Conservation (phyloP, 2,797 vertebrate species). For the Sebastes hubbsi region DNA sequence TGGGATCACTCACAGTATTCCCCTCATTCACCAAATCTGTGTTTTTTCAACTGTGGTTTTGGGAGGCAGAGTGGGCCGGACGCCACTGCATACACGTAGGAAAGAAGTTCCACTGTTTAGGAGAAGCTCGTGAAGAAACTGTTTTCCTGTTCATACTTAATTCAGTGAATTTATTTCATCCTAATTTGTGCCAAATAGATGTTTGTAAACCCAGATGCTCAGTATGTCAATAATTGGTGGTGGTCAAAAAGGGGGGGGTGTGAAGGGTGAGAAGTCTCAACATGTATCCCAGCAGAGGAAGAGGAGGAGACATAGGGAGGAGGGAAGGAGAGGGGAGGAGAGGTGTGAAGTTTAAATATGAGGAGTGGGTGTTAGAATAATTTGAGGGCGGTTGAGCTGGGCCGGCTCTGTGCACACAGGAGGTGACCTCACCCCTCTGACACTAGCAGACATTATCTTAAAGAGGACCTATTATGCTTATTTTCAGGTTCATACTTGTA, state of each 20-base stretch:
- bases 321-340: slow-evolving; percentile 7
- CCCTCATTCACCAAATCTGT: slow-evolving; percentile 50
- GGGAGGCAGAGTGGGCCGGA: not conserved
- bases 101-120: not conserved
- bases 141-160: not conserved
- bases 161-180: not conserved
- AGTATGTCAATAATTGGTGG: slow-evolving; percentile 36
- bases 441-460: no score
- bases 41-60: slow-evolving; percentile 52
- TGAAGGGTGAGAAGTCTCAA: slow-evolving; percentile 42
- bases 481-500: no score
- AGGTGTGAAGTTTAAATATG: slow-evolving; percentile 70
- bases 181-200: not conserved
- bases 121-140: not conserved
- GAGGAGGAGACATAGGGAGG: slow-evolving; percentile 21
- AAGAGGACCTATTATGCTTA: no score
- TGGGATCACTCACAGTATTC: slow-evolving; percentile 46
- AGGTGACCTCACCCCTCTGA: slow-evolving; percentile 28
- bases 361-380: slow-evolving; percentile 48
- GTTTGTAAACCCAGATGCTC: slow-evolving; percentile 31
- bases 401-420: not conserved
- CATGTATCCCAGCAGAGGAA: slow-evolving; percentile 26
- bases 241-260: not conserved
- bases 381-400: slow-evolving; percentile 18
- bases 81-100: not conserved